Conservation (phyloP, 2,113 vertebrate genomes). For the Jaculus jaculus region DNA sequence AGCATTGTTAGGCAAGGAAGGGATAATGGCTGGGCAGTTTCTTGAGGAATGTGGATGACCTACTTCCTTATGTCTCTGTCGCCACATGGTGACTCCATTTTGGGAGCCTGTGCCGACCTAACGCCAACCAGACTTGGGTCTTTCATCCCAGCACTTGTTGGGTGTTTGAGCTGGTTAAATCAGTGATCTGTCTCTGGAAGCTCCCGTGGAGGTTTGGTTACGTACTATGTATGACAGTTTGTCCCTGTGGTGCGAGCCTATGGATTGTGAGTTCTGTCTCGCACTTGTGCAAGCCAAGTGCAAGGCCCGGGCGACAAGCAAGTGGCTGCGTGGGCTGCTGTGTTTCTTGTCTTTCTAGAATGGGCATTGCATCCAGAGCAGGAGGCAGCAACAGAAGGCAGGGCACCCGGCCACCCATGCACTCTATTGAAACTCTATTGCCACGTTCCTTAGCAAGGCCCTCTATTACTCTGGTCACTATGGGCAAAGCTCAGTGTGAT, state of each 20-base stretch:
- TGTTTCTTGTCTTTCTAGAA: neutral
- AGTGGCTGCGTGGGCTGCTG: neutral
- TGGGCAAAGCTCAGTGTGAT: neutral
- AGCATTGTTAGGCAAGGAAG: too few species aligned
- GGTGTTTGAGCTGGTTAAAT: neutral
- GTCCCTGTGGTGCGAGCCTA: neutral
- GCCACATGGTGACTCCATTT: too few species aligned
- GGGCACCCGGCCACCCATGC: neutral
- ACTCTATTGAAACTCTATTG: neutral
- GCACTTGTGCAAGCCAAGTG: neutral
- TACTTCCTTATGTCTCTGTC: too few species aligned
- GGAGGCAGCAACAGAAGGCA: neutral
- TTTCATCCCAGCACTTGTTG: neutral
- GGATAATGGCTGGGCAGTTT: too few species aligned
- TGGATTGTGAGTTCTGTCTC: neutral
- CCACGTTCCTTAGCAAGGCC: neutral
- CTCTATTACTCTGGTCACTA: neutral
- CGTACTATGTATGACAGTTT: too few species aligned
- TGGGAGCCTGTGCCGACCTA: too few species aligned
- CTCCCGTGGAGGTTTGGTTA: neutral
- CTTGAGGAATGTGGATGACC: too few species aligned
- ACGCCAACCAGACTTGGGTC: neutral
- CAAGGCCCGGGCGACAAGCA: neutral
- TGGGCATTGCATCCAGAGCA: neutral
- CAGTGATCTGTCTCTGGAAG: neutral